Evolutionary conservation across 2,797 vertebrate genomes (phyloP).

Genomic region (Enteromius unitaeniatus): DNA sequence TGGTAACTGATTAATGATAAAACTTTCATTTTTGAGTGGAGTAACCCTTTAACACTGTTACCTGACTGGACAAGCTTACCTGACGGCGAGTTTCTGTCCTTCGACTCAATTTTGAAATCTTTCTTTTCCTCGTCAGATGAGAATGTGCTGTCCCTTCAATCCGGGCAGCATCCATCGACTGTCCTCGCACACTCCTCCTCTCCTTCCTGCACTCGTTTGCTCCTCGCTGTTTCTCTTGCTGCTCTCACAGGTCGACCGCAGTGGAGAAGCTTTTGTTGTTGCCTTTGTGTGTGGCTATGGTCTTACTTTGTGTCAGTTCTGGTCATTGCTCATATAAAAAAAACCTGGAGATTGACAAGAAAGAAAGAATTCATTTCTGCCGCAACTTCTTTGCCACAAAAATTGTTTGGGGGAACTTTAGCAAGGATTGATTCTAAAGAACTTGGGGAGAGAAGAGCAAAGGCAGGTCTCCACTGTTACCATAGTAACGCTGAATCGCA

Average conservation of each 20-base stretch:
- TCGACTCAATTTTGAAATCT: conserved; percentile 86
- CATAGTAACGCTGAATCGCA: conserved; percentile 82
- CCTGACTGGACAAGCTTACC: conserved; percentile 66
- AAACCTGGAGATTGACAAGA: conserved; percentile 45
- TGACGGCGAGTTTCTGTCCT: conserved; percentile 84
- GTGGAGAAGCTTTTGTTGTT: neutral
- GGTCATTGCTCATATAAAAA: conserved; percentile 41
- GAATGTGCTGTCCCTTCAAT: conserved; percentile 82
- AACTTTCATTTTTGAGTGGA: no score
- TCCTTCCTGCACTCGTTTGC: conserved; percentile 63
- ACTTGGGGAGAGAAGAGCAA: conserved; percentile 35
- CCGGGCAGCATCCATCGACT: conserved; percentile 87
- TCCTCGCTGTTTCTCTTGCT: conserved; percentile 57
- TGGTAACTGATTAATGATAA: no score
- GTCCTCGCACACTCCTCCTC: conserved; percentile 76
- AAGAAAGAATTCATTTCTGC: neutral
- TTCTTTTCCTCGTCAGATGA: conserved; percentile 83
- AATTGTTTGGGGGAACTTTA: conserved; percentile 37
- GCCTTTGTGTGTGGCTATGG: conserved; percentile 1
- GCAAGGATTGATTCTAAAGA: conserved; percentile 29
- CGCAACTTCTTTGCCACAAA: conserved; percentile 12
- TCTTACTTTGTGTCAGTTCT: conserved; percentile 29
- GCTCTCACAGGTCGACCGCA: conserved; percentile 58
- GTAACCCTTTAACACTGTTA: neutral
- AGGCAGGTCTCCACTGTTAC: conserved; percentile 79